Base-by-base conservation (phyloP, 2,888 invertebrate species). In the Embidobia sp. region DNA sequence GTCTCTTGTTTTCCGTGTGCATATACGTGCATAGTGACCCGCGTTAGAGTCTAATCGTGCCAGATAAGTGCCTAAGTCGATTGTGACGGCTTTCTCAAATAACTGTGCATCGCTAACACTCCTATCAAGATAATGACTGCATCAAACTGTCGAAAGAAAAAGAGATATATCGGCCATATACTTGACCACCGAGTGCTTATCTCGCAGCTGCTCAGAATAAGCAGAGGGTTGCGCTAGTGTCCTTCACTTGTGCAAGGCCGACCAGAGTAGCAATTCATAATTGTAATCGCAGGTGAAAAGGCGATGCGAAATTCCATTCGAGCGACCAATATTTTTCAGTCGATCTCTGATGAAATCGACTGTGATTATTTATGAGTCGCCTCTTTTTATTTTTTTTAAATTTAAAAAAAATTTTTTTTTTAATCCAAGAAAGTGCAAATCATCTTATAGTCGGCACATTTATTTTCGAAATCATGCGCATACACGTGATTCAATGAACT, bases 231-330 rank as follows among this genome's bases (percentile, higher is more conserved):
- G 69, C 64, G 53, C 70, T 37, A 59, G 53, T 66, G 76, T 77
- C 76, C 76, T 77, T 77, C 76, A 42, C 61, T 70, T 13, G 16
- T 31, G 51, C 76, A 77, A 77, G 76, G 76, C 70, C 76, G 61
- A 59, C 76, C 26, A 66, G 76, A 63, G 51, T 33, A 44, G 70
- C 76, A 66, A 66, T 70, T 66, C 66, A 70, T 77, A 77, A 77
- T 77, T 70, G 61, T 40, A 40, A 61, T 67, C 27, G 35, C 69
- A 55, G 69, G 55, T 51, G 69, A 76, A 76, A 76, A 70, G 59
- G 46, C 48, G 46, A 35, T 33, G 18, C 51, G 29, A 61, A 69
- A 69, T 69, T 40, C 75, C 75, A 42, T 40, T 66, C 61, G 77
- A 70, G 70, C 59, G 64, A 29, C 61, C 66, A 42, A 59, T 61